Evolutionary conservation across 2,888 invertebrate species (phyloP).

Genomic region (Tachina lurida): DNA sequence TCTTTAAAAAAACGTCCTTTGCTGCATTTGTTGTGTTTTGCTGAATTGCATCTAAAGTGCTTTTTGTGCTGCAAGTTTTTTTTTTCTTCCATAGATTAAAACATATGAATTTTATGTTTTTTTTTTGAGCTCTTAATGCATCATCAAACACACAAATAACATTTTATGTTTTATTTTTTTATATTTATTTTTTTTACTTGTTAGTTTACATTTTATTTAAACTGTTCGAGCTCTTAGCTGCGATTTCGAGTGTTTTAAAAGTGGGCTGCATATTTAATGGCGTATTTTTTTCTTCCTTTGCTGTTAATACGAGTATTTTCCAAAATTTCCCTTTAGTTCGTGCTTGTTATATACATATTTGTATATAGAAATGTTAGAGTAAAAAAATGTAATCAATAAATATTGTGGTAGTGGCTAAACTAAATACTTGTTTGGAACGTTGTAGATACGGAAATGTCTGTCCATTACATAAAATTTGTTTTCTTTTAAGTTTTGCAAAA

Average conservation of each 20-base stretch:
- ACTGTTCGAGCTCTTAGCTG: slow-evolving; percentile 16
- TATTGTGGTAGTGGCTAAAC: no score
- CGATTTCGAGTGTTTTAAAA: slow-evolving; percentile 31
- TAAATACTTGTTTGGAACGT: neutral
- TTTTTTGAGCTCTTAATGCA: slow-evolving; percentile 48
- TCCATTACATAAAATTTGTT: neutral
- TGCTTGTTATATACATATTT: neutral
- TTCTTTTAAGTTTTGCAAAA: neutral
- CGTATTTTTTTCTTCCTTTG: neutral
- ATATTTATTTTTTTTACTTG: neutral
- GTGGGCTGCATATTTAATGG: slow-evolving; percentile 40
- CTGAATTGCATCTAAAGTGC: slow-evolving; percentile 26
- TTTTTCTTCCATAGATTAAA: neutral
- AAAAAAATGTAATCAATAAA: no score
- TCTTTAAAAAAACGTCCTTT: slow-evolving; percentile 5
- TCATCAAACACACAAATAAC: slow-evolving; percentile 52
- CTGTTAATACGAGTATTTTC: neutral
- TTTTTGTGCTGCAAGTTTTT: slow-evolving; percentile 12
- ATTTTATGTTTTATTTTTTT: slow-evolving; percentile 24
- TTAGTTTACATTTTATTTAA: slow-evolving; percentile 34
- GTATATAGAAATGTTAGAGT: no score
- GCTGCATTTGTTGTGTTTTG: neutral
- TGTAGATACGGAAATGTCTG: neutral
- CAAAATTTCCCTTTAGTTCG: neutral
- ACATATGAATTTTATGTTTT: neutral